phyloP scores from a whole-genome alignment of 2,113 vertebrate species.

The Procavia capensis region DNA sequence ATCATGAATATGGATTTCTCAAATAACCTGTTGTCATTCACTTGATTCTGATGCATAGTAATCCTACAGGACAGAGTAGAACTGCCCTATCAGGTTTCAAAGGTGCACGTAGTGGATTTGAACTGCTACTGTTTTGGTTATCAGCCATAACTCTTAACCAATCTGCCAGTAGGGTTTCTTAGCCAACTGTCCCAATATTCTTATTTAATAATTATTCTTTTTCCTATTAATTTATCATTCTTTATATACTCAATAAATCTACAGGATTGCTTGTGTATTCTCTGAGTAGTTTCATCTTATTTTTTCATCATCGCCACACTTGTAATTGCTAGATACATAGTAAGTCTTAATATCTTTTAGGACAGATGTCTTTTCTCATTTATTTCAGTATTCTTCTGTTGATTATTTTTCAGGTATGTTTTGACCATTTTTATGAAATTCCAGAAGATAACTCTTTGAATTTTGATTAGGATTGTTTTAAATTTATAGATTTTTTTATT shows the following conservation, averaged over 20 bases:
- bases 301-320: neutral
- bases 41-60: no score
- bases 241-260: neutral
- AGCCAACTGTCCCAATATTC: neutral
- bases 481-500: conserved; percentile 14
- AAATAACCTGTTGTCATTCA: no score
- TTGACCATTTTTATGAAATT: neutral
- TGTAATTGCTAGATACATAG: neutral
- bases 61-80: no score
- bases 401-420: neutral
- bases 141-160: no score
- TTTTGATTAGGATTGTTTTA: neutral
- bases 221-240: neutral
- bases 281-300: neutral
- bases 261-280: neutral
- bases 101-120: no score
- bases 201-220: neutral
- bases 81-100: no score
- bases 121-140: no score
- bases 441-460: neutral
- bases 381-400: conserved; percentile 29
- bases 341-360: neutral
- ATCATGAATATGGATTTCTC: neutral
- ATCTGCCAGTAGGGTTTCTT: no score
- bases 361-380: neutral